Evolutionary conservation across 2,888 invertebrate genomes (phyloP).

Genomic region (Eubasilissa splendida): DNA sequence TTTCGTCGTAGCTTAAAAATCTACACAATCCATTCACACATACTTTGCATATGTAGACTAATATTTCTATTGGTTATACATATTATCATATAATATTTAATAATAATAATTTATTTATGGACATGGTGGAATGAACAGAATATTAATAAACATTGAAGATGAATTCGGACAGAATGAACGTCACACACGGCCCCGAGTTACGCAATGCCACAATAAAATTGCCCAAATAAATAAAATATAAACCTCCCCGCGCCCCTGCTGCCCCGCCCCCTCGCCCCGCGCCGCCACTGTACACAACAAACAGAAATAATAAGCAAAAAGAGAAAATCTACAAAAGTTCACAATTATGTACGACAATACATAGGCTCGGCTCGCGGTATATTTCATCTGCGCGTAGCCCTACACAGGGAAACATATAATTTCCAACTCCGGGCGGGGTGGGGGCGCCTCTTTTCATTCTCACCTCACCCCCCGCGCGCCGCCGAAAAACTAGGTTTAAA

Average conservation of each 20-base stretch:
- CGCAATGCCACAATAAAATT: constrained; percentile 32
- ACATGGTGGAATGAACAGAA: no score
- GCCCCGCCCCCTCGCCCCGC: constrained; percentile 12
- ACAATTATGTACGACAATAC: constrained; percentile 58
- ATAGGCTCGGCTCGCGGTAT: constrained; percentile 55
- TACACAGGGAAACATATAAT: constrained; percentile 56
- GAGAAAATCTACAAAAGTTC: constrained; percentile 58
- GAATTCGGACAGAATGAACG: background rate
- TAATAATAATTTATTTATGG: no score
- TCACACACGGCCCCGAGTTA: constrained; percentile 28
- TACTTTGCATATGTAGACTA: no score
- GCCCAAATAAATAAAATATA: constrained; percentile 33
- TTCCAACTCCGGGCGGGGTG: constrained; percentile 45
- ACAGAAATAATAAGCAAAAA: constrained; percentile 59
- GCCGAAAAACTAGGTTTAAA: constrained; percentile 61
- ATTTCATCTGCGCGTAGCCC: constrained; percentile 55
- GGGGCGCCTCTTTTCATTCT: constrained; percentile 52
- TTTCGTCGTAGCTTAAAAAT: no score
- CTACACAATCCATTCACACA: no score
- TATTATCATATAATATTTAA: no score
- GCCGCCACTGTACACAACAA: constrained; percentile 54
- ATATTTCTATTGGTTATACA: no score
- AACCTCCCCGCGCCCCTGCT: background rate
- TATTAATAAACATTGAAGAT: background rate
- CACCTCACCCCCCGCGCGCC: constrained; percentile 48